These are phyloP conservation scores for Thrips palmi DNA, from an alignment of 1,140 invertebrate species.

Conservation along the genomic window DNA sequence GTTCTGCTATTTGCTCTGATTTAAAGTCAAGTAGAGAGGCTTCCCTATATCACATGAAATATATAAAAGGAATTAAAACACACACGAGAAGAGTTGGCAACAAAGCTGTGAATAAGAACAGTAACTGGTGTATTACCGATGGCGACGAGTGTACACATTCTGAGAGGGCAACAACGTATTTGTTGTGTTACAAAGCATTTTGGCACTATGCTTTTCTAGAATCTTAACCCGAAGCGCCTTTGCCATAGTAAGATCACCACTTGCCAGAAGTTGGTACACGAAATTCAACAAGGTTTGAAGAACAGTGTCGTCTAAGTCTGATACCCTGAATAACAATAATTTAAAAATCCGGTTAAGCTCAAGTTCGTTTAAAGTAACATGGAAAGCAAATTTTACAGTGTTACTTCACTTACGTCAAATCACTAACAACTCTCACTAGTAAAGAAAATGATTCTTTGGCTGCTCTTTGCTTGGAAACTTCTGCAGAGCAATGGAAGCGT, in stretches of 20 bases:
- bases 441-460: conserved; percentile 75
- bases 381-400: background rate
- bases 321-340: conserved; percentile 36
- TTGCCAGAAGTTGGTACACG: conserved; percentile 73
- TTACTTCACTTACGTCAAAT: conserved; percentile 67
- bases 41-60: conserved; percentile 36
- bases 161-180: conserved; percentile 16
- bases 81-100: background rate
- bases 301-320: conserved; percentile 58
- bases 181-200: conserved; percentile 30
- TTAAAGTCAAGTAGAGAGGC: conserved; percentile 79
- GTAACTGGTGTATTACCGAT: background rate
- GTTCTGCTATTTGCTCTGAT: conserved; percentile 81
- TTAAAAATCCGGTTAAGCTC: background rate
- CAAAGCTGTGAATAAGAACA: too few species aligned
- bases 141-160: conserved; percentile 19
- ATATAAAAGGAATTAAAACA: conserved; percentile 10
- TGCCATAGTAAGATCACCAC: conserved; percentile 70
- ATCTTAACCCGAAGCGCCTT: conserved; percentile 77
- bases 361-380: background rate
- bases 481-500: conserved; percentile 57
- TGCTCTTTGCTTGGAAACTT: conserved; percentile 52
- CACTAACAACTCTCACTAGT: conserved; percentile 78
- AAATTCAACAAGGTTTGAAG: conserved; percentile 72
- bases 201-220: conserved; percentile 66